Percentiles rank a stretch among this genome's conserved stretches.
phyloP scores from a whole-genome alignment of 2,888 invertebrate species.

The Lasius platythorax region DNA sequence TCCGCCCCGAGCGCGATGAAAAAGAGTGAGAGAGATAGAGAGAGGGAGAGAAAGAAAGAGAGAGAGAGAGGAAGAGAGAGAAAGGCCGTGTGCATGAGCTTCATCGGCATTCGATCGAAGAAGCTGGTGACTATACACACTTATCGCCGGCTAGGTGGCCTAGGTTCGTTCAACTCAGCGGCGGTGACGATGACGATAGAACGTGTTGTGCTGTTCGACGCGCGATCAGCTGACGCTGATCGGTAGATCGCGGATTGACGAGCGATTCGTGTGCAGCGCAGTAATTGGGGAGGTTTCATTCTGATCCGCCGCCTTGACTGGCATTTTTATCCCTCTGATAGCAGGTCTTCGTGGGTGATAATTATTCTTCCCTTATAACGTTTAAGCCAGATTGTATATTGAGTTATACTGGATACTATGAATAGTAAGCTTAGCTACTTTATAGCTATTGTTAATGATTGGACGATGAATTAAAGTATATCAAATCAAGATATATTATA shows the following conservation, averaged over 20 bases:
- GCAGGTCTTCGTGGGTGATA: not conserved
- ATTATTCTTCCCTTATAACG: not conserved
- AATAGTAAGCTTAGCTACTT: not conserved
- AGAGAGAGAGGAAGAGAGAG: constrained; percentile 42
- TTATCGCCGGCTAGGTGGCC: constrained; percentile 53
- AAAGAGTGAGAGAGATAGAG: constrained; percentile 29
- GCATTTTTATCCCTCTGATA: not conserved
- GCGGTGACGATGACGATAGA: not conserved
- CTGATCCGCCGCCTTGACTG: not conserved
- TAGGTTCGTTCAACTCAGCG: constrained; percentile 64
- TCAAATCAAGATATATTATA: too few relatives aligned
- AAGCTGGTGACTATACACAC: constrained; percentile 54
- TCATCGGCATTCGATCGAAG: constrained; percentile 66
- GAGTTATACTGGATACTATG: not conserved
- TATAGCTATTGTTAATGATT: not conserved
- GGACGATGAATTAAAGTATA: too few relatives aligned
- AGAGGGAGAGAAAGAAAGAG: not conserved
- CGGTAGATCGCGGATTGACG: constrained; percentile 15
- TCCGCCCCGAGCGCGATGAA: constrained; percentile 71
- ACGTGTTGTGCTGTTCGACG: constrained; percentile 7
- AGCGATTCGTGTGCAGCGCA: not conserved
- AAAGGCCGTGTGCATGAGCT: constrained; percentile 54
- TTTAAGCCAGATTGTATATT: not conserved
- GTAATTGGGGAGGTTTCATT: constrained; percentile 4
- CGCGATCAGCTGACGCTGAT: constrained; percentile 42